phyloP scores from a whole-genome alignment of 1,140 invertebrate species.

The Alviniconcha marisindica region DNA sequence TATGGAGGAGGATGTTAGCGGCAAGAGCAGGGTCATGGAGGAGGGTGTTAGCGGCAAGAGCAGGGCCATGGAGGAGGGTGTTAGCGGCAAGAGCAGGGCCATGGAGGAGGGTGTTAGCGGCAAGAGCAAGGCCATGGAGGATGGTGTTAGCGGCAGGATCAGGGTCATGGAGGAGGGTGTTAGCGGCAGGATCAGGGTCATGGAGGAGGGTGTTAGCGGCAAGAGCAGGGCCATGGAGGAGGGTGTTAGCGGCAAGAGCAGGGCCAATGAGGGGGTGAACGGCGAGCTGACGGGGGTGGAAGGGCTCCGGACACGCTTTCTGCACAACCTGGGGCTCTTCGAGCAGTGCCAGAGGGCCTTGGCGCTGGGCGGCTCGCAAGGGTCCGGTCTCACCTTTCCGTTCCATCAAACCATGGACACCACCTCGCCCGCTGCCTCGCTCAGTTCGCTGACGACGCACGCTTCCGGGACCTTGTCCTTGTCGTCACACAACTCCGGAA shows the following conservation, averaged over 20 bases:
- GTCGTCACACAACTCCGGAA: background rate
- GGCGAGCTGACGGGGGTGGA: background rate
- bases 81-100: too few species aligned
- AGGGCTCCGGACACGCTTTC: background rate
- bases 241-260: background rate
- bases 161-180: background rate
- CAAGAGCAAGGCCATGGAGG: too few species aligned
- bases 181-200: background rate
- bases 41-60: too few species aligned
- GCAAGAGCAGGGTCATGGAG: too few species aligned
- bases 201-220: background rate
- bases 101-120: too few species aligned
- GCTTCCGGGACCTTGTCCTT: background rate
- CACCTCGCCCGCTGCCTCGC: background rate
- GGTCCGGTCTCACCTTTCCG: background rate
- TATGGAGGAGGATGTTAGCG: too few species aligned
- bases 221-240: background rate
- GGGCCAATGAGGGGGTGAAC: background rate
- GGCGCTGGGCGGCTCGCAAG: background rate
- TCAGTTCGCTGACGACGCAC: background rate
- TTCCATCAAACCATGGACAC: background rate
- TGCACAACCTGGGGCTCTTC: slow-evolving; percentile 9
- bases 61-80: too few species aligned
- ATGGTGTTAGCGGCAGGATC: too few species aligned
- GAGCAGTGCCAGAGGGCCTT: background rate